Evolutionary conservation across 2,797 vertebrate species (phyloP).

Genomic region (Sciurus vulgaris): DNA sequence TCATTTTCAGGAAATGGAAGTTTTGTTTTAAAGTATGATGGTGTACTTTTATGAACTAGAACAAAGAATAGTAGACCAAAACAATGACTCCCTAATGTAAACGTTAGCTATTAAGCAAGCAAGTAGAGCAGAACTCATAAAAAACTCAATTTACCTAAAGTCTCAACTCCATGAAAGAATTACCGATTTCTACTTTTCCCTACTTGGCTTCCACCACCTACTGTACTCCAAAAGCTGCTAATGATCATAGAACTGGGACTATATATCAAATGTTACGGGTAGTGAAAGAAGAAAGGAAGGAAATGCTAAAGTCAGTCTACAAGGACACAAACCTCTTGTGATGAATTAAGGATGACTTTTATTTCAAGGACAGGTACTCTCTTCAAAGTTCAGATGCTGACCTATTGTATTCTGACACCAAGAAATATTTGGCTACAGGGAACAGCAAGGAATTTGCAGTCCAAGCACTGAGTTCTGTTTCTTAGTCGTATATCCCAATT

Average conservation of each 20-base stretch:
- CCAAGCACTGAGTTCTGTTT: neutral
- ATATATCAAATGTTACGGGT: conserved; percentile 13
- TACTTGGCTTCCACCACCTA: neutral
- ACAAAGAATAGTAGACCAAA: conserved; percentile 4
- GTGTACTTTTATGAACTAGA: neutral
- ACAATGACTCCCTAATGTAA: neutral
- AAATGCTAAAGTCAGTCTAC: neutral
- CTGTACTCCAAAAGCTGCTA: neutral
- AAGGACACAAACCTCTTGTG: neutral
- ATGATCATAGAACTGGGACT: neutral
- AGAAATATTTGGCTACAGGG: conserved; percentile 9
- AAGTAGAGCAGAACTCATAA: neutral
- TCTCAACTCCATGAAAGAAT: neutral
- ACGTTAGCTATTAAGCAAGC: neutral
- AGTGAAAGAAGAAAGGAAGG: neutral
- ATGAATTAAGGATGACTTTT: conserved; percentile 60
- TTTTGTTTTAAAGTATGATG: conserved; percentile 8
- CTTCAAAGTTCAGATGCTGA: conserved; percentile 34
- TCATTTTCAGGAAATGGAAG: conserved; percentile 6
- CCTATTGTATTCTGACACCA: neutral
- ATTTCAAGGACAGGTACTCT: conserved; percentile 4
- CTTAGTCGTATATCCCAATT: neutral
- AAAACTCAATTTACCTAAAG: neutral
- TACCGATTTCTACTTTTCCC: neutral
- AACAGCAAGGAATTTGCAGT: neutral